Evolutionary conservation across 2,113 vertebrate species (phyloP), one percentile per base, ranked within the genome.

Genomic region (Cyphomyrus plagiostoma): DNA sequence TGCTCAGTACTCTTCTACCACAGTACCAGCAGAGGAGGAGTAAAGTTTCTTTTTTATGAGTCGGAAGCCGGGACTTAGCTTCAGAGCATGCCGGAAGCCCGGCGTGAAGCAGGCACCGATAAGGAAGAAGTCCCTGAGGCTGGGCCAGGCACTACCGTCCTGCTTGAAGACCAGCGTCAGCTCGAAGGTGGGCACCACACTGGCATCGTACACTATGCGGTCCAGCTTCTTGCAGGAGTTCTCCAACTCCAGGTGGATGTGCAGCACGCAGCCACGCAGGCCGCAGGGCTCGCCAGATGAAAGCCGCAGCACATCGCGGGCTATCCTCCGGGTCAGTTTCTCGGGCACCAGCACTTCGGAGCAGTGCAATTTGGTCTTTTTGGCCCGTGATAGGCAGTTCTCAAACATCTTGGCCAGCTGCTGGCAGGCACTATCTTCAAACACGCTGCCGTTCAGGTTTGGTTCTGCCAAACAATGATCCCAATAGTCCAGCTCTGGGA

Each of bases 111-210:
- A 97, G 26, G 95, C 94, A 23, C 95, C 94, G 26, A 96, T 95
- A 46, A 96, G 95, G 85, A 98, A 92, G 88, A 98, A 95, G 92
- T 97, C 96, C 89, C 95, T 91, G 3, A 98, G 94, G 91, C 97
- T 96, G 42, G 95, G 94, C 97, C 97, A 97, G 0, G 95, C 95
- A 1, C 94, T 93, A 88, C 93, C 93, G 15, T 97, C 97, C 93
- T 98, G 97, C 93, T 97, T 98, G 91, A 98, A 96, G 88, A 98
- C 96, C 3, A 98, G 95, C 0, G 96, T 97, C 88, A 98, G 93
- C 93, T 98, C 97, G 49, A 98, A 98, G 0, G 97, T 98, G 88
- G 97, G 97, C 90, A 97, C 96, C 87, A 97, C 95, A 0, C 94
- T 94, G 84, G 96, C 91, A 1, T 97, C 97, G 48, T 94, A 97